phyloP scores from a whole-genome alignment of 2,888 invertebrate species.

The Bombyx huttoni region DNA sequence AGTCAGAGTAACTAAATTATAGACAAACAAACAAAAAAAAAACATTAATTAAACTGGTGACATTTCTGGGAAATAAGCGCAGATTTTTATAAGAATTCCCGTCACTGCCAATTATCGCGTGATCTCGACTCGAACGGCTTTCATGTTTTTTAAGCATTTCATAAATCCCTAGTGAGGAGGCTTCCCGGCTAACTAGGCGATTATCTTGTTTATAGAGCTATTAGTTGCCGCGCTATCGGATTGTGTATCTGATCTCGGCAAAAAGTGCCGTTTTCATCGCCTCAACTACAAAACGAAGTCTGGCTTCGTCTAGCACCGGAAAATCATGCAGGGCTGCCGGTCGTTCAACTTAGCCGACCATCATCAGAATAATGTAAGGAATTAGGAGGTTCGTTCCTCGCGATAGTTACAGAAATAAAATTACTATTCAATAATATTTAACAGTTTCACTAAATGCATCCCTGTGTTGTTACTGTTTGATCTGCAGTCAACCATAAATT shows the following conservation, averaged over 20 bases:
- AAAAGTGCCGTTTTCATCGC: conserved; percentile 62
- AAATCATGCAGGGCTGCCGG: conserved; percentile 22
- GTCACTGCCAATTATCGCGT: conserved; percentile 5
- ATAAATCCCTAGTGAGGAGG: conserved; percentile 22
- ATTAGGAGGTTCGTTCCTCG: no score
- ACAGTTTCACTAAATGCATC: no score
- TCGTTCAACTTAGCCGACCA: neutral
- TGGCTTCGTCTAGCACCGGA: conserved; percentile 16
- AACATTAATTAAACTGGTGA: neutral
- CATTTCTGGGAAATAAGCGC: conserved; percentile 4
- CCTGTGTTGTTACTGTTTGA: no score
- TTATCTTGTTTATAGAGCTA: conserved; percentile 67
- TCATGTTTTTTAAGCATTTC: conserved; percentile 23
- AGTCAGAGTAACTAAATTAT: no score
- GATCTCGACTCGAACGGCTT: conserved; percentile 4
- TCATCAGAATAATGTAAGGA: no score
- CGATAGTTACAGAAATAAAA: no score
- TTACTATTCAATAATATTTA: no score
- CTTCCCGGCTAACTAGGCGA: conserved; percentile 51
- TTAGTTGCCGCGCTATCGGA: conserved; percentile 54
- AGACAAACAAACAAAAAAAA: neutral
- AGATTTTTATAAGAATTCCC: conserved; percentile 6
- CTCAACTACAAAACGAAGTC: conserved; percentile 14
- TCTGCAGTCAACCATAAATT: no score
- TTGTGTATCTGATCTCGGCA: conserved; percentile 51